Evolutionary conservation across 2,113 vertebrate genomes (phyloP), one percentile per base, ranked within the genome.

Genomic region (Mastomys natalensis): DNA sequence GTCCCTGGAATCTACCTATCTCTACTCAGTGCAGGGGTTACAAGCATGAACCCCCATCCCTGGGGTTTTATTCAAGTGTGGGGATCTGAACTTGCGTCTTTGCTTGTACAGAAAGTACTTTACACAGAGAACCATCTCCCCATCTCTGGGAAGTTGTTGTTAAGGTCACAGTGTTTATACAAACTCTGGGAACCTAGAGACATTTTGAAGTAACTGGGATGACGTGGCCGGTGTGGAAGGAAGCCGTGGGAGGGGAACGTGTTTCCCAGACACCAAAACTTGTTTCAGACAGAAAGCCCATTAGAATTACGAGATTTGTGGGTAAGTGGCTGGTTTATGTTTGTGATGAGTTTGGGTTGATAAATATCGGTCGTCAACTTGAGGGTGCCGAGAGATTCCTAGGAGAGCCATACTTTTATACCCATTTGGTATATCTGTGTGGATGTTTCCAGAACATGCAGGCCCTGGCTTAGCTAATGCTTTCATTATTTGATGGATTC

Each of bases 131-230:
- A 16, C 76, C 45, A 51, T 34, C 29, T 51, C 29, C 45, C 13
- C 15, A 34, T 31, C 76, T 26, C 76, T 51, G 24, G 15, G 80
- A 82, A 24, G 22, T 13, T 74, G 19, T 60, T 40, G 12, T 96
- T 62, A 70, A 92, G 74, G 5, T 21, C 74, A 34, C 87, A 34
- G 9, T 66, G 88, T 84, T 95, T 22, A 34, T 68, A 53, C 21
- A 82, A 73, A 87, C 77, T 81, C 64, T 89, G n/a, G 60, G 34
- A 82, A 68, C 66, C 58, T 53, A 37, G 31, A 85, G 40, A 45
- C 78, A 86, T 72, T 96, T 89, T 60, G 87, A 82, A 91, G 55
- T 58, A 84, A 62, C 31, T 16, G 62, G 34, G 53, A 43, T 86
- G 37, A 3, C 10, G 11, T 40, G 16, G 45, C 37, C 31, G 21